Conservation (phyloP, 2,113 vertebrate genomes). For the Pseudonaja textilis region DNA sequence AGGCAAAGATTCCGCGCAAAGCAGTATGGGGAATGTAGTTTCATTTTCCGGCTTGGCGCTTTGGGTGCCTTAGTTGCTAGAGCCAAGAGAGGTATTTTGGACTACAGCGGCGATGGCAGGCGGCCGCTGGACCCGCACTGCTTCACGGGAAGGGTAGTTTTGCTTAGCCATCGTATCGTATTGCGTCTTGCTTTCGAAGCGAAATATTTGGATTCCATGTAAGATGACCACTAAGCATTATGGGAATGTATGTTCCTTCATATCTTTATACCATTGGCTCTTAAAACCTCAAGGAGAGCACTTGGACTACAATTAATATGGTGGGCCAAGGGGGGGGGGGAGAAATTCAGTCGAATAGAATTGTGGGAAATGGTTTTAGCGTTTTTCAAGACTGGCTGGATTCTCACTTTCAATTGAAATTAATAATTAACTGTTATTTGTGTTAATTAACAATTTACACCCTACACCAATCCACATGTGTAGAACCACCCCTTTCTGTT, state of each 20-base stretch:
- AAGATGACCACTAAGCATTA: background rate
- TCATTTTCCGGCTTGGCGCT: too few relatives aligned
- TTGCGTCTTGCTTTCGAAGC: too few relatives aligned
- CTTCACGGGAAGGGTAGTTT: constrained; percentile 24
- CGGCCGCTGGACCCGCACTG: background rate
- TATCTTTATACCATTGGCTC: background rate
- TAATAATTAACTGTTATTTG: background rate
- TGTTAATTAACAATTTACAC: background rate
- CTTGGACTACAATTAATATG: constrained; percentile 1
- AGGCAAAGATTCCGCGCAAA: background rate
- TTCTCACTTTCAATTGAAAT: background rate
- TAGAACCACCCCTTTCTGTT: background rate
- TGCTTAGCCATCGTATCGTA: background rate
- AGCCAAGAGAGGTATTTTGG: constrained; percentile 14
- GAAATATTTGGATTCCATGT: background rate
- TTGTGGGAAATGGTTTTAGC: background rate
- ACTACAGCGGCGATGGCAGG: constrained; percentile 20
- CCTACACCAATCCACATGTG: background rate
- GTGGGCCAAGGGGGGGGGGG: background rate
- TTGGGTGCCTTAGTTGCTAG: background rate
- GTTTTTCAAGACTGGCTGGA: too few relatives aligned
- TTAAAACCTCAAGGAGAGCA: background rate
- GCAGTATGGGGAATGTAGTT: background rate
- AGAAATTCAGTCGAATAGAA: background rate
- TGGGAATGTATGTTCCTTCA: background rate